Percentiles rank a stretch among this genome's conserved stretches.
phyloP scores from a whole-genome alignment of 2,888 invertebrate species.

The Dasysyrphus albostriatus region DNA sequence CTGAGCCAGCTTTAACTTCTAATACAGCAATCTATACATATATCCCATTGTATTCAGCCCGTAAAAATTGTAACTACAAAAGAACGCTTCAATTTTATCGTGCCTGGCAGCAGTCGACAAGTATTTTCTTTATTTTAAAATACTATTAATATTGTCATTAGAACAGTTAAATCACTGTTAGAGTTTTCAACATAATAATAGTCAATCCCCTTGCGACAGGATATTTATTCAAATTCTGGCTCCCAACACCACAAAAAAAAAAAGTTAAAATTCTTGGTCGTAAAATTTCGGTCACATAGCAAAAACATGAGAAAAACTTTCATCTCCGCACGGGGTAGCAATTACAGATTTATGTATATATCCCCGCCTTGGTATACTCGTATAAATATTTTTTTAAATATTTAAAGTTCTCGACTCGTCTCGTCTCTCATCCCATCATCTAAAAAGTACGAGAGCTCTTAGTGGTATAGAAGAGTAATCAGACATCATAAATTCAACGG shows the following conservation, averaged over 20 bases:
- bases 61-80: background rate
- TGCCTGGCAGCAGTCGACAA: background rate
- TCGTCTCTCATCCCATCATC: too few species aligned
- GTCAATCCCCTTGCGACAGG: background rate
- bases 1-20: too few species aligned
- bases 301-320: background rate
- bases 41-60: too few species aligned
- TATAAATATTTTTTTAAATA: conserved; percentile 10
- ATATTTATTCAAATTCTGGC: conserved; percentile 3
- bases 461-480: too few species aligned
- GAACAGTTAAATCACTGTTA: background rate
- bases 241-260: background rate
- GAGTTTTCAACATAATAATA: conserved; percentile 1
- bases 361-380: background rate
- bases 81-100: background rate
- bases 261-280: background rate
- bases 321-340: background rate
- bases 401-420: background rate
- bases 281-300: conserved; percentile 10
- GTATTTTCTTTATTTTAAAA: background rate
- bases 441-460: too few species aligned
- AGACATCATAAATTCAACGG: background rate
- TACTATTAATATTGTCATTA: background rate
- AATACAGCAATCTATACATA: too few species aligned
- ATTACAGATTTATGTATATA: background rate